These are phyloP conservation scores for Nyctibius bracteatus DNA, from an alignment of 2,113 vertebrate genomes.

Conservation along the genomic window DNA sequence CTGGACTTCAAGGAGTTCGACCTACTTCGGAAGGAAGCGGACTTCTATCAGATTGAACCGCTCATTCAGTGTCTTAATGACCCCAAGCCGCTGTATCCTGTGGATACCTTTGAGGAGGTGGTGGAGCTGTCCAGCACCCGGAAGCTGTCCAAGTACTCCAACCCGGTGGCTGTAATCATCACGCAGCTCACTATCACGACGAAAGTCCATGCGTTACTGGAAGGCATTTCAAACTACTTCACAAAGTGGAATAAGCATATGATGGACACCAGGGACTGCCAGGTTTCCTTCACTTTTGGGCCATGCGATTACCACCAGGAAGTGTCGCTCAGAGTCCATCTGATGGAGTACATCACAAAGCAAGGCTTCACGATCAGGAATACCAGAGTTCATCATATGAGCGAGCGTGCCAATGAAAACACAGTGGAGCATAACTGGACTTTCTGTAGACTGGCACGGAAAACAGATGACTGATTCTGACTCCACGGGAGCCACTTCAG, in stretches of 20 bases:
- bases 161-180: conserved; percentile 96
- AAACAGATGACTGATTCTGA: conserved; percentile 89
- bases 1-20: conserved; percentile 88
- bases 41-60: conserved; percentile 88
- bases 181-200: conserved; percentile 97
- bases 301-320: conserved; percentile 98
- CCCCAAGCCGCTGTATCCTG: conserved; percentile 91
- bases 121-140: conserved; percentile 97
- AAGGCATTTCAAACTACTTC: conserved; percentile 95
- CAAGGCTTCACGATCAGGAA: conserved; percentile 97
- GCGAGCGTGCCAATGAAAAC: conserved; percentile 97
- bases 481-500: background rate
- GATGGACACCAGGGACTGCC: conserved; percentile 99
- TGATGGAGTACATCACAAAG: conserved; percentile 98
- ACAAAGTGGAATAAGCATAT: conserved; percentile 99
- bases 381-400: conserved; percentile 98
- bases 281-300: conserved; percentile 98
- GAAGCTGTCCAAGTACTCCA: conserved; percentile 98
- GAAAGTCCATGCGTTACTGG: conserved; percentile 90
- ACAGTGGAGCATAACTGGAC: conserved; percentile 99
- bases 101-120: conserved; percentile 96
- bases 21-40: conserved; percentile 84
- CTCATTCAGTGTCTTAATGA: conserved; percentile 92
- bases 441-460: conserved; percentile 93
- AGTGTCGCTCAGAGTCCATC: conserved; percentile 91